Base-by-base conservation (phyloP, 2,888 invertebrate genomes). In the Reticulitermes lucifugus region DNA sequence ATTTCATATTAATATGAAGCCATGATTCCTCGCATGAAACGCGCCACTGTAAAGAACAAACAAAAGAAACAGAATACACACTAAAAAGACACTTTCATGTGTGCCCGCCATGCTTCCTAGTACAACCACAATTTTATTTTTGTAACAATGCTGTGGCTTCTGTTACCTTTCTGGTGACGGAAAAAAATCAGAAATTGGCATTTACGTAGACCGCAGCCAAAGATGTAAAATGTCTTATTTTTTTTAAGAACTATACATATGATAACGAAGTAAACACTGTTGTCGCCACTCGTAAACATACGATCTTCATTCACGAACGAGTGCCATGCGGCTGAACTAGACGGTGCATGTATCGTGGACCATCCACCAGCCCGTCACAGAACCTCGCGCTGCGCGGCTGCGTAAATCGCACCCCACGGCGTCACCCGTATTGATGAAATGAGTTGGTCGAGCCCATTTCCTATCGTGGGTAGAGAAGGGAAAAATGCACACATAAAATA, bases 341-440 rank as follows among this genome's bases (percentile, higher is more conserved):
- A 18, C 55, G 14, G 55, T 55, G 55, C 55, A 18, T 18, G 55
- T 5, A 55, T 55, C 55, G 55, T 18, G 55, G 55, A 18, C 70
- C 70, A n/a, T 29, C 70, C 70, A 25, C 12, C 25, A 7, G 70
- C n/a, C 70, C n/a, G 14, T 29, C n/a, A 70, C 35, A 70, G 7
- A 9, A 10, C 10, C 25, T 6, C 10, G 29, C 5, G 10, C 70
- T 29, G 9, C 70, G 70, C 70, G 70, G 9, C 70, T 70, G 70
- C 70, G 70, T 55, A 18, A 18, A 55, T 55, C 55, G 12, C 55
- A 55, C 55, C 55, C 55, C n/a, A 25, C 25, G 65, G 65, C 65
- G 65, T 65, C 65, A 12, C 21, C 35, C 73, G 73, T 73, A 73
- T 73, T 73, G 73, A 73, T 73, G 73, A 73, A 73, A 73, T 35